These are phyloP conservation scores for Amphiprion ocellaris DNA, from an alignment of 2,113 vertebrate genomes.

Conservation along the genomic window DNA sequence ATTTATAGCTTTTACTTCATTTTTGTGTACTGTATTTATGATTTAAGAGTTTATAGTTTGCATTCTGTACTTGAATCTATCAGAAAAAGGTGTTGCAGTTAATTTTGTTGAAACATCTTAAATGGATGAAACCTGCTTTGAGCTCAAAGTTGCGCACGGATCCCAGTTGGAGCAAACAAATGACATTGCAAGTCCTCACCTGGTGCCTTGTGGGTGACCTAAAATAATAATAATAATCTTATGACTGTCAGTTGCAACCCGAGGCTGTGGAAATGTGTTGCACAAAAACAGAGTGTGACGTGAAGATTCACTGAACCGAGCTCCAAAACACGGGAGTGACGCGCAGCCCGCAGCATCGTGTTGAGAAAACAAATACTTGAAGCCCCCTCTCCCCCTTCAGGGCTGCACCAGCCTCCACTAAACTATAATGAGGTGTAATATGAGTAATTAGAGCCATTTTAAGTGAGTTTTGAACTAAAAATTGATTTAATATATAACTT, in stretches of 20 bases:
- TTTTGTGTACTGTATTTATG: background rate
- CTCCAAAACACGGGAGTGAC: constrained; percentile 80
- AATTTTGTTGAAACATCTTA: too few relatives aligned
- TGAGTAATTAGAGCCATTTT: background rate
- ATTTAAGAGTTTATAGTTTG: background rate
- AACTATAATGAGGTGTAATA: background rate
- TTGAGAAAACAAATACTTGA: constrained; percentile 77
- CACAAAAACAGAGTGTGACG: constrained; percentile 77
- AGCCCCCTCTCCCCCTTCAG: constrained; percentile 32
- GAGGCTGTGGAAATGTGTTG: constrained; percentile 73
- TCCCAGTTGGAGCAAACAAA: background rate
- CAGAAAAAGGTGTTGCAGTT: too few relatives aligned
- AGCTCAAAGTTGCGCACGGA: background rate
- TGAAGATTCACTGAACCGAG: constrained; percentile 72
- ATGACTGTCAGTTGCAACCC: constrained; percentile 46
- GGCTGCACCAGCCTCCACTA: background rate
- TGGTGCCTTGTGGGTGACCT: constrained; percentile 41
- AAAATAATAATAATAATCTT: constrained; percentile 23
- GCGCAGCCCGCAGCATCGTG: constrained; percentile 73
- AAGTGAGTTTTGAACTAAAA: background rate
- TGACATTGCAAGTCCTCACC: constrained; percentile 3
- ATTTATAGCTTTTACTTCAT: too few relatives aligned
- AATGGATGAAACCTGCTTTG: too few relatives aligned
- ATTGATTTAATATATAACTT: background rate
- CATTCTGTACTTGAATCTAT: background rate